These are phyloP conservation scores for Nesogale talazaci DNA, from an alignment of 2,113 vertebrate species.

Conservation along the genomic window DNA sequence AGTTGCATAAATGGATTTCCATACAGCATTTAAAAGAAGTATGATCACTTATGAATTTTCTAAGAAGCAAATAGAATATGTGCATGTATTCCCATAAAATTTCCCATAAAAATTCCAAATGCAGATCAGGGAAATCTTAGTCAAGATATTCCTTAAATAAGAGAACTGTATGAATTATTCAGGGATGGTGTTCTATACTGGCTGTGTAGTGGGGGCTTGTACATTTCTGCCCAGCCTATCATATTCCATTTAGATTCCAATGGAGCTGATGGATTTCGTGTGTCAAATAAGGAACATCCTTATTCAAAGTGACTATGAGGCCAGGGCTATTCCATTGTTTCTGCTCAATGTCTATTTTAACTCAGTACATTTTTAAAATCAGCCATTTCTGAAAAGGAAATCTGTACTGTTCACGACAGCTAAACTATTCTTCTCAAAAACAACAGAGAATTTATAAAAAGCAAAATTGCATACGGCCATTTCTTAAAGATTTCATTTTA, in stretches of 20 bases:
- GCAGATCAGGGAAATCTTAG: neutral
- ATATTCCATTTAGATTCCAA: neutral
- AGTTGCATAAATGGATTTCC: neutral
- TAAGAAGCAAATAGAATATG: neutral
- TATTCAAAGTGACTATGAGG: neutral
- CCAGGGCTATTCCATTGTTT: neutral
- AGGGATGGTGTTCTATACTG: neutral
- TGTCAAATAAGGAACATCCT: neutral
- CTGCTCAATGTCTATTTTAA: slow-evolving; percentile 57
- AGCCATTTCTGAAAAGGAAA: slow-evolving; percentile 63
- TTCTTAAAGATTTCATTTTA: slow-evolving; percentile 48
- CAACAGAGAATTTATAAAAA: slow-evolving; percentile 46
- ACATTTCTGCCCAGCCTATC: neutral
- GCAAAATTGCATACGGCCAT: neutral
- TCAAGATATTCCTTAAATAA: neutral
- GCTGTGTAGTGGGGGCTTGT: neutral
- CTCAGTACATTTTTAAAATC: slow-evolving; percentile 42
- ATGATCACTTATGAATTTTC: neutral
- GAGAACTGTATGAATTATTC: neutral
- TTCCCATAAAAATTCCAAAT: neutral
- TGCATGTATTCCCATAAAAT: too few species aligned
- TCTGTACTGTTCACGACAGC: slow-evolving; percentile 47
- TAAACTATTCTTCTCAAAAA: slow-evolving; percentile 61
- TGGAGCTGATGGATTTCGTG: neutral
- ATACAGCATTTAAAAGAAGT: neutral